Base-by-base conservation (phyloP, 2,797 vertebrate genomes). In the Tamandua tetradactyla region DNA sequence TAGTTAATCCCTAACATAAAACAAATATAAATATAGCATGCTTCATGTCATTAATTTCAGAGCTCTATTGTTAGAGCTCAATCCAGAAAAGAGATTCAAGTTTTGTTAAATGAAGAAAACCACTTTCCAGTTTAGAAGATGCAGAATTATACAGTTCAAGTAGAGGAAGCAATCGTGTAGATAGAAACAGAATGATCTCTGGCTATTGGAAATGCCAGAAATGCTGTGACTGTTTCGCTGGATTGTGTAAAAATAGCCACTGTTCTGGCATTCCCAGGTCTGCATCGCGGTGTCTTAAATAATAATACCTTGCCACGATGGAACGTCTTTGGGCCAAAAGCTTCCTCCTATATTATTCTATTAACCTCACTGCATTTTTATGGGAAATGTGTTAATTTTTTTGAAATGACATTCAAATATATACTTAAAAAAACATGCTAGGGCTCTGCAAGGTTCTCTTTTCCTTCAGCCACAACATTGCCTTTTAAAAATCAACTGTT, bases 301-400 rank as follows among this genome's bases (percentile, higher is more conserved):
- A 93, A 30, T 89, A 94, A 87, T 52, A 80, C 71, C 66, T 82
- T 64, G 44, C 4, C 25, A 59, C 85, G 59, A 83, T 72, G 90
- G 75, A 49, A 66, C 35, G 42, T 76, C 82, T 87, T 42, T 62
- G 64, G 44, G 82, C 78, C 86, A 93, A 85, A 90, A 94, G 85
- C 92, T 97, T 94, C 95, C 92, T 86, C 80, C 66, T 90, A 81
- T 93, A 74, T 94, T 94, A 90, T 95, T 95, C 85, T 88, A 93
- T 96, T 95, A 92, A 92, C 92, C 66, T 93, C 85, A 82, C 57
- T 44, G 82, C 49, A 87, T 83, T 89, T 81, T 97, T 90, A 95
- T 52, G 57, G 93, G 94, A 95, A 97, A 93, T 94, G 96, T 92
- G 82, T 88, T 94, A 96, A 92, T 93, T 96, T 97, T n/a, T 96